These are phyloP conservation scores for Thymallus thymallus DNA, from an alignment of 2,113 vertebrate species.

Conservation along the genomic window DNA sequence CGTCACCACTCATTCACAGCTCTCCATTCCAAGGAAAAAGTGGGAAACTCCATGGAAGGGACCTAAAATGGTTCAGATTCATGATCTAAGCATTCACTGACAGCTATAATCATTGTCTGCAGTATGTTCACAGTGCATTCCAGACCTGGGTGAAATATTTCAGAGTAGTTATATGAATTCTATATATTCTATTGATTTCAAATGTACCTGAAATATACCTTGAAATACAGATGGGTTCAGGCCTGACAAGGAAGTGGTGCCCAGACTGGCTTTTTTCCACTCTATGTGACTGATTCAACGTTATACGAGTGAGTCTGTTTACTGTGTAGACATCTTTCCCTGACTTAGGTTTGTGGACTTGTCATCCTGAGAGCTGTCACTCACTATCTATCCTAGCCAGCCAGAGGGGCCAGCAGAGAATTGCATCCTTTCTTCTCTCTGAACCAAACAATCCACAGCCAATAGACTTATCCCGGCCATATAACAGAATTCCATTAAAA, in stretches of 20 bases:
- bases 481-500: slow-evolving; percentile 45
- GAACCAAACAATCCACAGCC: slow-evolving; percentile 19
- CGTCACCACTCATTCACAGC: background rate
- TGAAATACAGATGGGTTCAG: background rate
- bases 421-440: slow-evolving; percentile 36
- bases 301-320: background rate
- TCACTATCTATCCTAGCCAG: slow-evolving; percentile 30
- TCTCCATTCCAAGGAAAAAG: background rate
- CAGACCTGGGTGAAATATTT: background rate
- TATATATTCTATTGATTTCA: background rate
- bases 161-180: background rate
- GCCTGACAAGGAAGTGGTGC: background rate
- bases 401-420: slow-evolving; percentile 36
- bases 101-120: background rate
- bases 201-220: background rate
- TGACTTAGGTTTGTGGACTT: slow-evolving; percentile 13
- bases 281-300: background rate
- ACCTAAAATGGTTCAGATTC: background rate
- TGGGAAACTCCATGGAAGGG: background rate
- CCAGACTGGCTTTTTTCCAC: background rate
- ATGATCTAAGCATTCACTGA: background rate
- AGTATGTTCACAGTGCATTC: background rate
- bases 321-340: slow-evolving; percentile 8
- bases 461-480: slow-evolving; percentile 20
- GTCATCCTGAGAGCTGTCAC: slow-evolving; percentile 41